phyloP scores from a whole-genome alignment of 2,888 invertebrate species.

The Lithosia quadra region DNA sequence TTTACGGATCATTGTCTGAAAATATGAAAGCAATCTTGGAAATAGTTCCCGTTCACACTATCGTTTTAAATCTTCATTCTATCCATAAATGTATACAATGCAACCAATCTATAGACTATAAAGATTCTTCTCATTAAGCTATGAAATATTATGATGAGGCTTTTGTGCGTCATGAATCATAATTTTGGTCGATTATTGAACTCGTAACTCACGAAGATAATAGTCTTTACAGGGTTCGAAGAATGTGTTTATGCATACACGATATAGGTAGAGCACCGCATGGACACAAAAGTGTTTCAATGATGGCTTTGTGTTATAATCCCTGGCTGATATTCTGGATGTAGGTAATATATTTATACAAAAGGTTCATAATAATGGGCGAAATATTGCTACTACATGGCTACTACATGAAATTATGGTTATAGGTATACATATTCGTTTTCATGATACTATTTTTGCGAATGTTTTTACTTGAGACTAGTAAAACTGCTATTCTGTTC shows the following conservation, averaged over 20 bases:
- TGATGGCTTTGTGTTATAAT: slow-evolving; percentile 48
- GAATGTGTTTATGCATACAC: slow-evolving; percentile 53
- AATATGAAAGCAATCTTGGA: slow-evolving; percentile 49
- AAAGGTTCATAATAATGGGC: slow-evolving; percentile 50
- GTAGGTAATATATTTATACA: slow-evolving; percentile 51
- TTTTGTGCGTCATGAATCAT: slow-evolving; percentile 25
- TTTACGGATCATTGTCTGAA: neutral
- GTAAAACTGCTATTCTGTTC: no score
- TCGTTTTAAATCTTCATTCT: neutral
- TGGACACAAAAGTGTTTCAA: slow-evolving; percentile 37
- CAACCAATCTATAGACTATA: neutral
- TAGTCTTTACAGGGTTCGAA: slow-evolving; percentile 53
- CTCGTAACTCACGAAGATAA: slow-evolving; percentile 59
- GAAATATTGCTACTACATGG: slow-evolving; percentile 28
- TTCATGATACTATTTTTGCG: no score
- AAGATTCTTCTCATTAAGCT: neutral
- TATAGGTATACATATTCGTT: slow-evolving; percentile 26
- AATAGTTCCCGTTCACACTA: slow-evolving; percentile 34
- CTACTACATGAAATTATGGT: slow-evolving; percentile 9
- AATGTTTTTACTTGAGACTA: no score
- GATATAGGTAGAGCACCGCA: slow-evolving; percentile 52
- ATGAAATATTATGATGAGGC: neutral
- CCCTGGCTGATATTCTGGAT: slow-evolving; percentile 47
- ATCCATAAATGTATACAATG: neutral
- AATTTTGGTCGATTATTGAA: slow-evolving; percentile 46